These are phyloP conservation scores for Anadara kagoshimensis DNA, from an alignment of 1,140 invertebrate genomes.

Conservation along the genomic window DNA sequence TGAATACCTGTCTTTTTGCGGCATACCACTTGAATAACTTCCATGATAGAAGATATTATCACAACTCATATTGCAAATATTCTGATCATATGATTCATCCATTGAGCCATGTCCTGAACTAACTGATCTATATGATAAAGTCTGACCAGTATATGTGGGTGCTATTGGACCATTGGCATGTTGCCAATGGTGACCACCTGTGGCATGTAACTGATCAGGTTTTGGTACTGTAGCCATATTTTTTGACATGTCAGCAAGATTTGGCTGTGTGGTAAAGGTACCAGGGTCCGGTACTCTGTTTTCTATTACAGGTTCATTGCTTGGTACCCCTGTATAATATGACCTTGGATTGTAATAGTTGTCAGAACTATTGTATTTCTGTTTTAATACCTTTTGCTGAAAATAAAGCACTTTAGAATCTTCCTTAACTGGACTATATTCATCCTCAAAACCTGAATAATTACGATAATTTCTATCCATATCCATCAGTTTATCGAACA, in stretches of 20 bases:
- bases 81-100: slow-evolving; percentile 18
- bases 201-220: slow-evolving; percentile 15
- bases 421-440: slow-evolving; percentile 38
- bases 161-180: neutral
- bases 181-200: neutral
- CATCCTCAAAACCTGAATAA: slow-evolving; percentile 54
- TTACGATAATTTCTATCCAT: slow-evolving; percentile 59
- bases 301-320: slow-evolving; percentile 11
- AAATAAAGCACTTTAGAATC: slow-evolving; percentile 58
- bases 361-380: slow-evolving; percentile 45
- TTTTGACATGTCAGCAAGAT: slow-evolving; percentile 24
- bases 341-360: slow-evolving; percentile 50
- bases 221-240: slow-evolving; percentile 31
- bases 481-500: slow-evolving; percentile 55
- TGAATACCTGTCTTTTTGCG: slow-evolving; percentile 45
- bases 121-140: slow-evolving; percentile 32
- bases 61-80: slow-evolving; percentile 24
- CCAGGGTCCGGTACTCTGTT: slow-evolving; percentile 8
- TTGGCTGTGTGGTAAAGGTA: slow-evolving; percentile 6
- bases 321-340: slow-evolving; percentile 11
- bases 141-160: slow-evolving; percentile 13
- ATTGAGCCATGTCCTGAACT: slow-evolving; percentile 19
- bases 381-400: slow-evolving; percentile 52
- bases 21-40: slow-evolving; percentile 34
- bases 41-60: slow-evolving; percentile 33